Conservation (phyloP, 1,140 invertebrate species). For the Aphelenchoides fujianensis region DNA sequence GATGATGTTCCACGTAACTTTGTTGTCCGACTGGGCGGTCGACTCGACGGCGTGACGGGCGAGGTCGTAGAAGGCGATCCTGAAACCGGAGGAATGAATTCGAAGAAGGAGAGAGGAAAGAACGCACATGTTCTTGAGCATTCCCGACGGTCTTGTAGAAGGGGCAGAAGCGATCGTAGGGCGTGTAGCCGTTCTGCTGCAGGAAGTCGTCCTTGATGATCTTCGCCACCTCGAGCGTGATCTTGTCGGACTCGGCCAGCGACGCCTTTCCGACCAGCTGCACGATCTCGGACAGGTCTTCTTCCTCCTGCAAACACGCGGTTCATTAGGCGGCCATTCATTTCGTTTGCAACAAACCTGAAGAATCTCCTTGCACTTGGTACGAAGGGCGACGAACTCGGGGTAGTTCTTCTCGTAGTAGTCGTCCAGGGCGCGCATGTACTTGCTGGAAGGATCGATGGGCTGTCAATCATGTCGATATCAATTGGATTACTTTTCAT, state of each 20-base stretch:
- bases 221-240: constrained; percentile 96
- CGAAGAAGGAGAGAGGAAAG: too few relatives aligned
- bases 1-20: constrained; percentile 93
- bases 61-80: constrained; percentile 94
- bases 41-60: constrained; percentile 92
- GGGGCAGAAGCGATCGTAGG: constrained; percentile 96
- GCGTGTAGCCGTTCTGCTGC: constrained; percentile 85
- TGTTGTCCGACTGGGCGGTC: constrained; percentile 94
- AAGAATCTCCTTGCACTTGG: constrained; percentile 81
- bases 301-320: constrained; percentile 98
- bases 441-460: constrained; percentile 72
- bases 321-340: constrained; percentile 57
- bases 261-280: constrained; percentile 93
- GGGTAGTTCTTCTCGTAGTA: constrained; percentile 98
- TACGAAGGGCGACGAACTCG: constrained; percentile 87
- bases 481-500: not conserved
- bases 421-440: constrained; percentile 93
- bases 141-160: constrained; percentile 99
- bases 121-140: constrained; percentile 87
- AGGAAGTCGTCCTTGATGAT: constrained; percentile 98
- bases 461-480: too few relatives aligned
- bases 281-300: constrained; percentile 99
- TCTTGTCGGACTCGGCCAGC: constrained; percentile 96
- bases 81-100: constrained; percentile 26
- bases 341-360: constrained; percentile 38